Base-by-base conservation (phyloP, 1,140 invertebrate species). In the Acromyrmex heyeri region DNA sequence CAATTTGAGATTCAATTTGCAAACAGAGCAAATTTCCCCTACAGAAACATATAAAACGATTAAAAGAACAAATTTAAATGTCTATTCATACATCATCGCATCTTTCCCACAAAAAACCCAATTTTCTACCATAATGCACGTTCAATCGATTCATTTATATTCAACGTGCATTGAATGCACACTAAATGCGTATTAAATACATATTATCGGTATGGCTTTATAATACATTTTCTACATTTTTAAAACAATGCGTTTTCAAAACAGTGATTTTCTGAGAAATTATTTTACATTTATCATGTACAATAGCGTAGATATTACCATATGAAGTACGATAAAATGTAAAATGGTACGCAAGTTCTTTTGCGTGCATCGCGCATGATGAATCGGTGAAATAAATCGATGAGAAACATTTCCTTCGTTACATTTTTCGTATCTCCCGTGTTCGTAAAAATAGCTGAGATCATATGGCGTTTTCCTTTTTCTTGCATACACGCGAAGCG, bases 351-450 rank as follows among this genome's bases (percentile, higher is more conserved):
- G 21, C n/a, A 48, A 55, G 53, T n/a, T 65, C 3, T 50, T 79
- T 79, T 50, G 48, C 48, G n/a, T 21, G 48, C 44, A 7, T 10
- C 38, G 34, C n/a, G 24, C 61, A 12, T 30, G 61, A 65, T 65
- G 12, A 50, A 78, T 78, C 76, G 38, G 6, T 59, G 14, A 16
- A 55, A 53, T 34, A 78, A 64, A 65, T 78, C 38, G 44, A 65
- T 65, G 14, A 53, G 48, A 79, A n/a, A 79, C 53, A 67, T 34
- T 79, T 48, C 24, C 44, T 18, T 18, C 24, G 10, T 48, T 53
- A 18, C n/a, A 10, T 21, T 75, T 59, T 57, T 30, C 76, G 18
- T 50, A 21, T 65, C 62, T 67, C 24, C 14, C 38, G 10, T 62
- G 24, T 16, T 64, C 27, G 2, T 14, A 8, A 79, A 48, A 79